Base-by-base conservation (phyloP, 2,888 invertebrate species). In the Abrostola tripartita region DNA sequence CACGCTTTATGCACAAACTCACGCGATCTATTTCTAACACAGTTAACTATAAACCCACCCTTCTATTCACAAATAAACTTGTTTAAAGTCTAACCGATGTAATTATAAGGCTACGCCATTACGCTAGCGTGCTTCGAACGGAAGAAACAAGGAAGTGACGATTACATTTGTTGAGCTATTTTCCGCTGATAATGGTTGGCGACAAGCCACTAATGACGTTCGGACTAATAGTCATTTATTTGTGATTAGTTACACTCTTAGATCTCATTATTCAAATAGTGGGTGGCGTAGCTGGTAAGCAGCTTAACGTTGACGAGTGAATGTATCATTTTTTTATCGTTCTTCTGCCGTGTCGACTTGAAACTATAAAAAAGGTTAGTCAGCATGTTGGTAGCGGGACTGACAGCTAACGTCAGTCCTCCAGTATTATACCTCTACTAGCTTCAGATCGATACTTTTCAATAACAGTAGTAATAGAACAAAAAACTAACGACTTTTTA, bases 71-170 rank as follows among this genome's bases (percentile, higher is more conserved):
- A 62, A 61, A 73, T 68, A 37, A 62, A 64, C 56, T 63, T 66
- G 61, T 75, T 65, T 44, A 41, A 54, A 55, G 51, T 42, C 52
- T 53, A 62, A 60, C 52, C 63, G 62, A 62, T 70, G 68, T 68
- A 79, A 79, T 74, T 65, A 65, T 65, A 58, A 69, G 57, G 54
- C 47, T 55, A 37, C 38, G 61, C 58, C 69, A 67, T 67, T 67
- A 67, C 59, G 64, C 36, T 86, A 67, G 86, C 88, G 87, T 88
- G 79, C 61, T 56, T 73, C 78, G 52, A 78, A 61, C 86, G 89
- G 87, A 89, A 88, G 80, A 82, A 71, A 76, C 68, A 65, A 81
- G 88, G 87, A 89, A 88, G 83, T 88, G 88, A 86, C 86, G 85
- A 84, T 88, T 89, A 88, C 77, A 82, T 85, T 89, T 75, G 79